Evolutionary conservation across 2,113 vertebrate genomes (phyloP).

Genomic region (Cettia cetti): DNA sequence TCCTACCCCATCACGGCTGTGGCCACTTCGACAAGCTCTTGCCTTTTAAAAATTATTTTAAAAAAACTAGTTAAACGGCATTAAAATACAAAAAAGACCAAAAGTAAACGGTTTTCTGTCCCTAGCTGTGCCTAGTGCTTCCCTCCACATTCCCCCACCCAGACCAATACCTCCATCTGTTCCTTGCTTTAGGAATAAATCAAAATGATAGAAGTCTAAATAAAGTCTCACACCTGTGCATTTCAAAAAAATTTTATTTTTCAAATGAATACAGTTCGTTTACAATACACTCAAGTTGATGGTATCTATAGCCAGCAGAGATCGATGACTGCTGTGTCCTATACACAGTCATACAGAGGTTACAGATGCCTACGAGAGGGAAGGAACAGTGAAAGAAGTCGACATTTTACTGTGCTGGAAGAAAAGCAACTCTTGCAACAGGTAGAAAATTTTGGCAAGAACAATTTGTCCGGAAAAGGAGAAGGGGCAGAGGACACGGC

Average conservation of each 20-base stretch:
- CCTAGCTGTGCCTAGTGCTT: neutral
- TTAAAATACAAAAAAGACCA: neutral
- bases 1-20: no score
- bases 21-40: neutral
- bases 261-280: slow-evolving; percentile 33
- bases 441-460: slow-evolving; percentile 75
- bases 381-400: slow-evolving; percentile 28
- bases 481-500: slow-evolving; percentile 55
- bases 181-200: neutral
- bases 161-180: neutral
- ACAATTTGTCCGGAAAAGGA: slow-evolving; percentile 47
- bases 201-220: neutral
- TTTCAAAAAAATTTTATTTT: slow-evolving; percentile 38
- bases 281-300: slow-evolving; percentile 48
- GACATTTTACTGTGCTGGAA: slow-evolving; percentile 58
- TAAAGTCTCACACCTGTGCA: neutral
- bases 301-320: slow-evolving; percentile 56
- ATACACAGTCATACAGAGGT: slow-evolving; percentile 31
- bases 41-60: no score
- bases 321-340: slow-evolving; percentile 11
- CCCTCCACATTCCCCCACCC: neutral
- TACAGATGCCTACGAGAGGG: slow-evolving; percentile 42
- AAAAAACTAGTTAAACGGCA: neutral
- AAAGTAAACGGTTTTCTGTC: neutral
- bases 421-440: slow-evolving; percentile 56